phyloP scores from a whole-genome alignment of 1,140 invertebrate genomes.

The Amyelois transitella region DNA sequence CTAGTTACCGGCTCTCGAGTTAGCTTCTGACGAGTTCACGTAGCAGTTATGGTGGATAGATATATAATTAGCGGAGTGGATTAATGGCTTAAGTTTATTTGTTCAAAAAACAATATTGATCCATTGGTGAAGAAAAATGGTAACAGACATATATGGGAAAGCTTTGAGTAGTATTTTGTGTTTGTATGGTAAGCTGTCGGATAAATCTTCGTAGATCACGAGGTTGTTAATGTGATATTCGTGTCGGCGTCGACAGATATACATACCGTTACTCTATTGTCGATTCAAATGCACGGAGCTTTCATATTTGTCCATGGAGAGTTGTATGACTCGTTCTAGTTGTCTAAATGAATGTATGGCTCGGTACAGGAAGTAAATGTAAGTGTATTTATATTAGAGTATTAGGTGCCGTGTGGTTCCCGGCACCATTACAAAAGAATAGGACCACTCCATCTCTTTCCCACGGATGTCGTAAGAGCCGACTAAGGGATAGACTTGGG shows the following conservation, averaged over 20 bases:
- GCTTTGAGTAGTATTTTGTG: constrained; percentile 16
- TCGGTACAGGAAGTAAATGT: too few species aligned
- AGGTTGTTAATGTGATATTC: constrained; percentile 70
- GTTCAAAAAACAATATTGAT: too few species aligned
- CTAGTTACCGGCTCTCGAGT: neutral
- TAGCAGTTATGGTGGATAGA: neutral
- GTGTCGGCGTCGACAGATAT: constrained; percentile 59
- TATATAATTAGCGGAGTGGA: neutral
- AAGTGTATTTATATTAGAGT: too few species aligned
- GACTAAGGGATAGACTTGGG: too few species aligned
- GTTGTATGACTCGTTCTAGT: constrained; percentile 31
- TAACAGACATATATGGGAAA: too few species aligned
- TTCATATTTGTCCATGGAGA: constrained; percentile 56
- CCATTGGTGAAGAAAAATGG: too few species aligned
- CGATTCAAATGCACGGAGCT: constrained; percentile 52
- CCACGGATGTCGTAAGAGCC: too few species aligned
- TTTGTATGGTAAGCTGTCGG: constrained; percentile 41
- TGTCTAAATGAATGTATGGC: neutral
- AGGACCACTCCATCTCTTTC: too few species aligned
- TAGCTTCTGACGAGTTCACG: neutral
- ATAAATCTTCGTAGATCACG: constrained; percentile 67
- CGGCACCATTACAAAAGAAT: too few species aligned
- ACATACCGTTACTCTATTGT: constrained; percentile 63
- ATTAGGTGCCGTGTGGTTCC: too few species aligned
- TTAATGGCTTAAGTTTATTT: neutral